Conservation (phyloP, 2,113 vertebrate species). For the Gasterosteus nipponicus region DNA sequence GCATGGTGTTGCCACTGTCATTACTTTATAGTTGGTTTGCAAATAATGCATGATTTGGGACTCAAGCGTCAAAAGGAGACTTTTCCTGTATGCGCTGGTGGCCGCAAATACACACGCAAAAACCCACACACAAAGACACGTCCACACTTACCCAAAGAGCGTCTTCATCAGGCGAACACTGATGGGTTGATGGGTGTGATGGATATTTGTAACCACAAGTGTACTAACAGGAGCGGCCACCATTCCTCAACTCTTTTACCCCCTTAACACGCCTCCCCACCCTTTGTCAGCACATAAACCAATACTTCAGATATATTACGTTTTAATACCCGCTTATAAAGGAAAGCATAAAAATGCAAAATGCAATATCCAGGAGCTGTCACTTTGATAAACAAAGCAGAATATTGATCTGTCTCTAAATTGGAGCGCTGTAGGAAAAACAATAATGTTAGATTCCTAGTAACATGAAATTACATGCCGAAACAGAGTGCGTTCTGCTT, state of each 20-base stretch:
- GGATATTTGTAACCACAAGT: conserved; percentile 80
- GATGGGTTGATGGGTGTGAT: conserved; percentile 74
- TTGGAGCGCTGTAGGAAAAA: conserved; percentile 75
- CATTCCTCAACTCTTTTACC: conserved; percentile 82
- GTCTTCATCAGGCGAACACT: conserved; percentile 82
- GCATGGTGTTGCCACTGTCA: conserved; percentile 57
- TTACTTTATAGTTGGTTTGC: conserved; percentile 70
- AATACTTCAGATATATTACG: conserved; percentile 81
- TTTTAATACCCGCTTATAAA: conserved; percentile 86
- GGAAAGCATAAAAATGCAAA: conserved; percentile 86
- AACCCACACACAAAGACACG: conserved; percentile 2
- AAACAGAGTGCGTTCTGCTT: conserved; percentile 79
- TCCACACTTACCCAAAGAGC: conserved; percentile 53
- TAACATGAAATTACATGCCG: conserved; percentile 84
- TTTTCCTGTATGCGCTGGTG: conserved; percentile 2
- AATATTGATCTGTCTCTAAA: conserved; percentile 86
- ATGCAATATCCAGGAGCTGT: conserved; percentile 85
- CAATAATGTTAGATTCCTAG: conserved; percentile 85
- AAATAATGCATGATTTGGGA: conserved; percentile 76
- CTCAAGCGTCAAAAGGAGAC: conserved; percentile 41
- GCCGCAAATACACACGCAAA: conserved; percentile 1
- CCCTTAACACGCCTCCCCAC: conserved; percentile 81
- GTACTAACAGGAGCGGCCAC: conserved; percentile 72
- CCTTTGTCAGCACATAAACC: conserved; percentile 82
- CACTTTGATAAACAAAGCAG: conserved; percentile 86